phyloP scores from a whole-genome alignment of 2,113 vertebrate species.

The Arothron firmamentum region DNA sequence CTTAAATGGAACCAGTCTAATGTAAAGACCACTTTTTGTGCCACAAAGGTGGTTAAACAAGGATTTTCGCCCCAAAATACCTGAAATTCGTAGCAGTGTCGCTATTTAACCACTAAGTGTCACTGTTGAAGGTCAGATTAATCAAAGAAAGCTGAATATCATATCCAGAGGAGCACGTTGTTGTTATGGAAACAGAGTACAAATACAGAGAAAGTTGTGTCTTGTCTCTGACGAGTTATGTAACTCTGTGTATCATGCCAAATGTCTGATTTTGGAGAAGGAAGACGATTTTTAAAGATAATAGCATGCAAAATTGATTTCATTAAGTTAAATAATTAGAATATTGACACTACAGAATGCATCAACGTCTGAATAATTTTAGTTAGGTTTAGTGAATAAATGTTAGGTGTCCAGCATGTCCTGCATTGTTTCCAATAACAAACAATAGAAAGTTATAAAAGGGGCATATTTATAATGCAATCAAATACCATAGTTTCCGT shows the following conservation, averaged over 20 bases:
- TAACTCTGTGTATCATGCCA: constrained; percentile 6
- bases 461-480: too few species aligned
- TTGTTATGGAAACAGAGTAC: constrained; percentile 26
- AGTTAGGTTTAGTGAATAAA: too few species aligned
- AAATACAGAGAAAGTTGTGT: constrained; percentile 10
- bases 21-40: neutral
- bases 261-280: neutral
- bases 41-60: neutral
- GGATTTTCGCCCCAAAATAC: neutral
- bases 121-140: rapidly evolving
- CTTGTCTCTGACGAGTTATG: constrained; percentile 11
- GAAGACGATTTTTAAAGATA: neutral
- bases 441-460: too few species aligned
- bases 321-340: too few species aligned
- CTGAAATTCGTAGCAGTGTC: neutral
- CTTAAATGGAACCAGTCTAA: constrained; percentile 15
- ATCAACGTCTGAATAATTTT: too few species aligned
- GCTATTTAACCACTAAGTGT: neutral
- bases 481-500: too few species aligned
- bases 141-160: neutral
- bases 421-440: too few species aligned
- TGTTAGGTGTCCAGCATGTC: too few species aligned
- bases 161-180: neutral
- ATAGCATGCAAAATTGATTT: too few species aligned
- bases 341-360: too few species aligned